A percentile compares a stretch with the other conserved stretches of the same genome.
phyloP scores from a whole-genome alignment of 1,140 invertebrate genomes.

The Acromyrmex echinatior region DNA sequence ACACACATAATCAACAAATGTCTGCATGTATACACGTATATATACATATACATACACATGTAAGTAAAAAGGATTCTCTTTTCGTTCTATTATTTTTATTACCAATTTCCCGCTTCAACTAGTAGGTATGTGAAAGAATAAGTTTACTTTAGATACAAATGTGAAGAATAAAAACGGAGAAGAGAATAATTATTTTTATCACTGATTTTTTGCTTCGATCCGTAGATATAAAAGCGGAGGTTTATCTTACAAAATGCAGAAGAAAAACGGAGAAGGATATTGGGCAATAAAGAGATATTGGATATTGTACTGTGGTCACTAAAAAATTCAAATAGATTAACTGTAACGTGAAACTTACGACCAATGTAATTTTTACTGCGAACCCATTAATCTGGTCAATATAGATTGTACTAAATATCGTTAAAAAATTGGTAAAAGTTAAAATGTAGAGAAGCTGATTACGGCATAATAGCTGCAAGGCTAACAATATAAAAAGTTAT shows the following conservation, averaged over 20 bases:
- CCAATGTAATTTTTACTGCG: not conserved
- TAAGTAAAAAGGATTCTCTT: constrained; percentile 3
- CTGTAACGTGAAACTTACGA: not conserved
- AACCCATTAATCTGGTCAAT: not conserved
- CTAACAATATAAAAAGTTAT: not conserved
- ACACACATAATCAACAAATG: not conserved
- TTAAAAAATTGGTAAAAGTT: constrained; percentile 9
- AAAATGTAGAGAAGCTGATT: constrained; percentile 3
- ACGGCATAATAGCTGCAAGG: not conserved
- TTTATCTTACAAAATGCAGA: constrained; percentile 24
- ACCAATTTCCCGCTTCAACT: not conserved
- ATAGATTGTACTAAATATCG: constrained; percentile 27
- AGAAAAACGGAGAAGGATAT: constrained; percentile 18
- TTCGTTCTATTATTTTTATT: constrained; percentile 18
- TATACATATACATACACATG: not conserved
- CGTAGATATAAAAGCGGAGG: constrained; percentile 4
- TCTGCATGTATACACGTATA: not conserved
- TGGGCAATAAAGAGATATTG: constrained; percentile 41
- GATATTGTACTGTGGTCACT: constrained; percentile 6
- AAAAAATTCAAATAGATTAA: constrained; percentile 35
- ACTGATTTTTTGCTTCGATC: constrained; percentile 7
- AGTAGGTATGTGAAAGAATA: not conserved
- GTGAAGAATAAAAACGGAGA: not conserved
- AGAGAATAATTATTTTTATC: constrained; percentile 24
- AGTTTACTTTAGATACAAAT: constrained; percentile 13